Conservation (phyloP, 2,113 vertebrate species). For the Eptesicus fuscus region DNA sequence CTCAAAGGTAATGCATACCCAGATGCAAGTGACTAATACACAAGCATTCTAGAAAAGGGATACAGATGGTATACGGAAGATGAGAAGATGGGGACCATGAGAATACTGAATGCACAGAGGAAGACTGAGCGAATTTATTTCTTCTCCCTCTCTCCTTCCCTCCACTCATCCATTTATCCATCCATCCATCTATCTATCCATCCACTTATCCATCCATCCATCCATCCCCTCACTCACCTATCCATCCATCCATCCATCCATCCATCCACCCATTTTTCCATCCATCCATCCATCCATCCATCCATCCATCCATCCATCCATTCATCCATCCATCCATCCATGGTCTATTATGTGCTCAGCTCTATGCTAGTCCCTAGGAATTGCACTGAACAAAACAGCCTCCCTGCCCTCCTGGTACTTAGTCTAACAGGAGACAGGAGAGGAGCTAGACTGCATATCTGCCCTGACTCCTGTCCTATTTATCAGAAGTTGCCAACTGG, state of each 20-base stretch:
- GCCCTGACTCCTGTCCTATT: neutral
- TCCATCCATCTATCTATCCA: neutral
- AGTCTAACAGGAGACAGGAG: neutral
- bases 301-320: too few species aligned
- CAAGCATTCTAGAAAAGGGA: neutral
- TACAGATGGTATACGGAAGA: neutral
- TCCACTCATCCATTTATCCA: neutral
- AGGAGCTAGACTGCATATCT: neutral
- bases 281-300: neutral
- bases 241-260: too few species aligned
- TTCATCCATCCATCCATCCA: neutral
- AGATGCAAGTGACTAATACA: neutral
- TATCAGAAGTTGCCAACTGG: neutral
- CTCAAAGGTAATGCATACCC: neutral
- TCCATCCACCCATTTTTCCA: too few species aligned
- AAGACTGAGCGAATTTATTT: neutral
- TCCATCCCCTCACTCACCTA: too few species aligned
- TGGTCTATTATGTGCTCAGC: neutral
- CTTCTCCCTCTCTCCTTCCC: neutral
- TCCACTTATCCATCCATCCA: neutral
- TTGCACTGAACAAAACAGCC: neutral
- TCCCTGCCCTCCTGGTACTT: neutral
- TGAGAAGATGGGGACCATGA: neutral
- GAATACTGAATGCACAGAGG: neutral
- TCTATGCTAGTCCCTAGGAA: neutral